Conservation (phyloP, 2,888 invertebrate genomes). For the Mythimna albipuncta region DNA sequence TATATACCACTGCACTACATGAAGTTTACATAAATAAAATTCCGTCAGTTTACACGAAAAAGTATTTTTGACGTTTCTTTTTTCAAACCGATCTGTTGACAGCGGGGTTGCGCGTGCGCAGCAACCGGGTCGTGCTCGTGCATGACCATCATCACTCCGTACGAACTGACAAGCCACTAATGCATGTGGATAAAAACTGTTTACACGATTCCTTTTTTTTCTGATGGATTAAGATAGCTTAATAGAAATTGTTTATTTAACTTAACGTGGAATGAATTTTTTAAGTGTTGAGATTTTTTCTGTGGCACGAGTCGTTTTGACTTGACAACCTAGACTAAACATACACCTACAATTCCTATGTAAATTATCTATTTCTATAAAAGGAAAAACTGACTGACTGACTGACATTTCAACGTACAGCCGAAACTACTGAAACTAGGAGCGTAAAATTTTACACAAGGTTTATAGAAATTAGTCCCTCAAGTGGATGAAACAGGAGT, state of each 20-base stretch:
- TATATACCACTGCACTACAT: too few species aligned
- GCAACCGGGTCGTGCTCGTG: conserved; percentile 76
- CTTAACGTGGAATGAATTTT: conserved; percentile 31
- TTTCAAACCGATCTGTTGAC: conserved; percentile 77
- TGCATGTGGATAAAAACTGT: conserved; percentile 73
- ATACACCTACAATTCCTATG: conserved; percentile 13
- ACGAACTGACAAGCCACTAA: conserved; percentile 80
- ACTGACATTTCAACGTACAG: too few species aligned
- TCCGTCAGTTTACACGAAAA: conserved; percentile 27
- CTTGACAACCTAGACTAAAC: conserved; percentile 23
- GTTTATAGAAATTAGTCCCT: too few species aligned
- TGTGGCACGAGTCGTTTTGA: conserved; percentile 19
- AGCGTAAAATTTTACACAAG: too few species aligned
- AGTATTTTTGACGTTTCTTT: conserved; percentile 52
- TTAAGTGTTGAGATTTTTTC: conserved; percentile 26
- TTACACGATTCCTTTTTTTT: conserved; percentile 56
- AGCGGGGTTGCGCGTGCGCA: conserved; percentile 71
- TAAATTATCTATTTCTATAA: not conserved
- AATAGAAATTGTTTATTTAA: conserved; percentile 56
- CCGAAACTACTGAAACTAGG: too few species aligned
- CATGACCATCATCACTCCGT: conserved; percentile 74
- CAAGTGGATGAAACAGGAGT: too few species aligned
- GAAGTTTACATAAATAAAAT: not conserved
- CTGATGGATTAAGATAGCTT: conserved; percentile 44
- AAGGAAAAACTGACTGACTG: too few species aligned